Evolutionary conservation across 2,797 vertebrate genomes (phyloP).

Genomic region (Tadarida brasiliensis): DNA sequence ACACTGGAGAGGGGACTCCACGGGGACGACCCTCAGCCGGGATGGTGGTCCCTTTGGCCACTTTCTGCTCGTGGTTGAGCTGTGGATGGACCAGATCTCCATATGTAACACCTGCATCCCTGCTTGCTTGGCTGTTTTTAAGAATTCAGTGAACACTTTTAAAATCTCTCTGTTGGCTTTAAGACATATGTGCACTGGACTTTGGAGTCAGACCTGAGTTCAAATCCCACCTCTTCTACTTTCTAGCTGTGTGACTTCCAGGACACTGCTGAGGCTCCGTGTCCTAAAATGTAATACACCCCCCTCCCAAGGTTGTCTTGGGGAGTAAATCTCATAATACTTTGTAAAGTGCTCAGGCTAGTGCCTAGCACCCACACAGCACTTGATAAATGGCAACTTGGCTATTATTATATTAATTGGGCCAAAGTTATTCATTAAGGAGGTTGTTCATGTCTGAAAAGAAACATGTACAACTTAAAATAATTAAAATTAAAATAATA

Average conservation of each 20-base stretch:
- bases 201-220: neutral
- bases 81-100: neutral
- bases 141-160: neutral
- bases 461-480: neutral
- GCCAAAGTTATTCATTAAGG: neutral
- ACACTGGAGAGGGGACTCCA: slow-evolving; percentile 69
- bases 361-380: neutral
- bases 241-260: neutral
- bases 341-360: neutral
- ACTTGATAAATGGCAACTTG: neutral
- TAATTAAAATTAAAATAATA: neutral
- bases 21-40: slow-evolving; percentile 11
- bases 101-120: neutral
- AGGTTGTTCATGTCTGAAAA: slow-evolving; percentile 55
- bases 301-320: rapidly evolving
- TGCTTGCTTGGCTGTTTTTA: neutral
- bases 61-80: slow-evolving; percentile 18
- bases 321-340: neutral
- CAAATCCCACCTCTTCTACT: neutral
- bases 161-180: neutral
- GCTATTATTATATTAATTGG: neutral
- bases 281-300: neutral
- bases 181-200: neutral
- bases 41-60: neutral
- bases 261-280: neutral